phyloP scores from a whole-genome alignment of 2,113 vertebrate genomes.

The Gallinago paraguaiae region DNA sequence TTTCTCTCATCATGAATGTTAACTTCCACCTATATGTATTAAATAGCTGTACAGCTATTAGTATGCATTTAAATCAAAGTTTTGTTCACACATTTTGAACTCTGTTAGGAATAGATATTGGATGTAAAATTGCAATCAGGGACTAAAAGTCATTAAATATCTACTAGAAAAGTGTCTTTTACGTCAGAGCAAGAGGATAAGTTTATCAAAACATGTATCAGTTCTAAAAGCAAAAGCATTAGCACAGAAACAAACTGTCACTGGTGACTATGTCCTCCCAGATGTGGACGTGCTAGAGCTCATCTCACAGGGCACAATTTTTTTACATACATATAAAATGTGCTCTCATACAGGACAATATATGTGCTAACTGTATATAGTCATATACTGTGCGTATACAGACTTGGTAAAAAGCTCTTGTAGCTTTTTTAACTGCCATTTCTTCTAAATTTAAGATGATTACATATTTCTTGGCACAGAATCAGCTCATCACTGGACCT shows the following conservation, averaged over 20 bases:
- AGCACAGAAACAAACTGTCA: neutral
- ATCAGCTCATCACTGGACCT: neutral
- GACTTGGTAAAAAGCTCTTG: neutral
- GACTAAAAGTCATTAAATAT: neutral
- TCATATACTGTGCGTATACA: neutral
- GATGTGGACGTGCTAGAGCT: neutral
- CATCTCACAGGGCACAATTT: neutral
- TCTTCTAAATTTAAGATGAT: neutral
- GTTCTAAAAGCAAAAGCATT: neutral
- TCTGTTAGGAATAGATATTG: neutral
- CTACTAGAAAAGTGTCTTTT: neutral
- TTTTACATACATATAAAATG: neutral
- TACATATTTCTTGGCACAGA: neutral
- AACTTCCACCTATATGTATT: neutral
- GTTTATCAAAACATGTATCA: neutral
- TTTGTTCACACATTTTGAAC: neutral
- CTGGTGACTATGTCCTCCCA: neutral
- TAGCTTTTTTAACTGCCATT: rapidly evolving
- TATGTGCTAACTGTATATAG: neutral
- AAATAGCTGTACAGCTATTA: neutral
- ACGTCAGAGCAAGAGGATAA: neutral
- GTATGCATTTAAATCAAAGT: neutral
- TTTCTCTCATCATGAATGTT: neutral
- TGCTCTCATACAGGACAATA: neutral
- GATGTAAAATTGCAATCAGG: neutral